These are phyloP conservation scores for Cydia fagiglandana DNA, from an alignment of 1,140 invertebrate species.

Conservation along the genomic window DNA sequence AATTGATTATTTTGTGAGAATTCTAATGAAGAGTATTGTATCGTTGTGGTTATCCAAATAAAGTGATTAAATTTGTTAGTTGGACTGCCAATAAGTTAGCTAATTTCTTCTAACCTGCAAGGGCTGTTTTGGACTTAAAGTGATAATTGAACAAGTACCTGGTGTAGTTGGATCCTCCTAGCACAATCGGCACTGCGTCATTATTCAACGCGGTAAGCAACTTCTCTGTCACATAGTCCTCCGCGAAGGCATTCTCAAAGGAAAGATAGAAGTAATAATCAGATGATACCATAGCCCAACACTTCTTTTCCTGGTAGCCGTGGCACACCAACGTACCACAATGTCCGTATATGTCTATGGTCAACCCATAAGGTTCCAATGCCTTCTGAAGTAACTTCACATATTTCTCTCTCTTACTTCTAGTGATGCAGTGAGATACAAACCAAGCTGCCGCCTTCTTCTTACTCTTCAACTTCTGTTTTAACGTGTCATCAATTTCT, in stretches of 20 bases:
- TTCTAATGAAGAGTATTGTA: too few species aligned
- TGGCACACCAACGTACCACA: conserved; percentile 79
- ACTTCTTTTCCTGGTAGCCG: conserved; percentile 50
- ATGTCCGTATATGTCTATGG: conserved; percentile 84
- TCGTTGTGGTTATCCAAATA: too few species aligned
- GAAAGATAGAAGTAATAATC: conserved; percentile 85
- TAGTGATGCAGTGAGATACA: conserved; percentile 83
- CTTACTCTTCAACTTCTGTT: not conserved
- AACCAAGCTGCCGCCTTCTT: conserved; percentile 82
- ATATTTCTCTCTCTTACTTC: conserved; percentile 80
- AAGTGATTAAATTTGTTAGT: too few species aligned
- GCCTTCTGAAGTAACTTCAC: conserved; percentile 80
- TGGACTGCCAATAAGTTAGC: too few species aligned
- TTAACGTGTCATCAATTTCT: not conserved
- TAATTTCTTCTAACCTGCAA: too few species aligned
- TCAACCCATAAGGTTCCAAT: conserved; percentile 63
- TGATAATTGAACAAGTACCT: conserved; percentile 42
- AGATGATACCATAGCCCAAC: conserved; percentile 68
- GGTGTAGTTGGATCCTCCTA: conserved; percentile 71
- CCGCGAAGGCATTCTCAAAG: conserved; percentile 83
- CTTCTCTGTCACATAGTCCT: conserved; percentile 85
- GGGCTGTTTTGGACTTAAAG: too few species aligned
- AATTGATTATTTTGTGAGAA: too few species aligned
- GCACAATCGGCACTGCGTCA: conserved; percentile 78
- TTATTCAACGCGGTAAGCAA: conserved; percentile 78